Conservation (phyloP, 2,113 vertebrate species). For the Microcebus lehilahytsara region DNA sequence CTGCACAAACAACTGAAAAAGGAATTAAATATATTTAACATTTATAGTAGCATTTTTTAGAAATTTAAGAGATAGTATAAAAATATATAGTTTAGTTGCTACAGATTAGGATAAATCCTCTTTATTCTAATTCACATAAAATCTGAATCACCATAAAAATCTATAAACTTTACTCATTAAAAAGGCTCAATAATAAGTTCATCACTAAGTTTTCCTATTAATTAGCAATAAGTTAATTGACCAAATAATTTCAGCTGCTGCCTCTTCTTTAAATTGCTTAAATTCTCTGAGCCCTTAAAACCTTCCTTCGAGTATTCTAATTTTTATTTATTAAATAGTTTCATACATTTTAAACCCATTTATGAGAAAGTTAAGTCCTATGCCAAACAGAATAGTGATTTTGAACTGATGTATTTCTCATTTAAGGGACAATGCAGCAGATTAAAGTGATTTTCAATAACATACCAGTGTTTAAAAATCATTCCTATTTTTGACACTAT, state of each 20-base stretch:
- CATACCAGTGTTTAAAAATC: background rate
- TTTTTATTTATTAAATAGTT: background rate
- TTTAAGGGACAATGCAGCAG: background rate
- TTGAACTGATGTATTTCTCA: background rate
- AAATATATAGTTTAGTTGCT: background rate
- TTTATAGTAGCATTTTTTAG: background rate
- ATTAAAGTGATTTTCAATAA: background rate
- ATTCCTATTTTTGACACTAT: constrained; percentile 15
- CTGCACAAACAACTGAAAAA: constrained; percentile 11
- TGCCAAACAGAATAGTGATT: background rate
- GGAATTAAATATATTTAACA: background rate
- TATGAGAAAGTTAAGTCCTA: background rate
- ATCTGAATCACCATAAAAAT: background rate
- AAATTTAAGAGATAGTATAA: background rate
- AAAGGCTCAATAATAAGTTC: background rate
- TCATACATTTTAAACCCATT: background rate
- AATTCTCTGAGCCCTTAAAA: background rate
- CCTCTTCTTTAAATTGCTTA: background rate
- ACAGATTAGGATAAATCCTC: background rate
- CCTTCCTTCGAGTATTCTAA: background rate
- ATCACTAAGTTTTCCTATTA: background rate
- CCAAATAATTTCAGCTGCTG: background rate
- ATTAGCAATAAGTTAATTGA: background rate
- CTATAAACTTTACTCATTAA: background rate
- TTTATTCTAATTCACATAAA: background rate